phyloP scores from a whole-genome alignment of 2,113 vertebrate genomes.

The Silurus glanis region DNA sequence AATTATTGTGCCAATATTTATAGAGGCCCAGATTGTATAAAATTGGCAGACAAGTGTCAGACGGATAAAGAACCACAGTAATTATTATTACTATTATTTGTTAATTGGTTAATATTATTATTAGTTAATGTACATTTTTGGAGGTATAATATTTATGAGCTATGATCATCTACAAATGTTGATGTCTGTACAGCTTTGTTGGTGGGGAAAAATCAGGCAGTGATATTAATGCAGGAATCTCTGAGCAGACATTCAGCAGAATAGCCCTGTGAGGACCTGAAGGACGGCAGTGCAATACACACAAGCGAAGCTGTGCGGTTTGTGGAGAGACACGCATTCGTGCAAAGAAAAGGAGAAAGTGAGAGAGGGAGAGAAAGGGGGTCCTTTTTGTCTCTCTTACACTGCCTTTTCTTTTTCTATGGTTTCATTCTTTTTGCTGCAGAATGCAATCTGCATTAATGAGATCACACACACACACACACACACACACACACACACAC shows the following conservation, averaged over 20 bases:
- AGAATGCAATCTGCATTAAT: conserved; percentile 53
- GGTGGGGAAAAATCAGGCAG: conserved; percentile 11
- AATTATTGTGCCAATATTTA: background rate
- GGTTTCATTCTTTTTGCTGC: conserved; percentile 33
- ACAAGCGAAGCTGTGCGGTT: background rate
- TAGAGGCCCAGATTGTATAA: background rate
- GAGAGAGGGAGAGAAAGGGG: background rate
- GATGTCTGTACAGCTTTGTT: conserved; percentile 2
- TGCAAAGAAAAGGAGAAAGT: background rate
- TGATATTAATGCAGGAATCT: conserved; percentile 43
- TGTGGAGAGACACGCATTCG: background rate
- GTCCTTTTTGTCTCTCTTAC: conserved; percentile 18
- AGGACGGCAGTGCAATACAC: conserved; percentile 4
- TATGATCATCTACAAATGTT: background rate
- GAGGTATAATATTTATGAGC: background rate
- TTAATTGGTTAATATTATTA: background rate
- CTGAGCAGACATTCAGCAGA: conserved; percentile 36
- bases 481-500: conserved; percentile 35
- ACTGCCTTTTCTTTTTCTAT: conserved; percentile 4
- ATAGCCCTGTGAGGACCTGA: conserved; percentile 35
- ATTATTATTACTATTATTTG: background rate
- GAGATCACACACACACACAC: conserved; percentile 30
- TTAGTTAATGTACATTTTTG: background rate
- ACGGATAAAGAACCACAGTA: background rate
- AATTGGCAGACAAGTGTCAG: background rate